Percentiles rank a stretch among this genome's conserved stretches.
phyloP scores from a whole-genome alignment of 2,797 vertebrate species.

The Pogoniulus pusillus region DNA sequence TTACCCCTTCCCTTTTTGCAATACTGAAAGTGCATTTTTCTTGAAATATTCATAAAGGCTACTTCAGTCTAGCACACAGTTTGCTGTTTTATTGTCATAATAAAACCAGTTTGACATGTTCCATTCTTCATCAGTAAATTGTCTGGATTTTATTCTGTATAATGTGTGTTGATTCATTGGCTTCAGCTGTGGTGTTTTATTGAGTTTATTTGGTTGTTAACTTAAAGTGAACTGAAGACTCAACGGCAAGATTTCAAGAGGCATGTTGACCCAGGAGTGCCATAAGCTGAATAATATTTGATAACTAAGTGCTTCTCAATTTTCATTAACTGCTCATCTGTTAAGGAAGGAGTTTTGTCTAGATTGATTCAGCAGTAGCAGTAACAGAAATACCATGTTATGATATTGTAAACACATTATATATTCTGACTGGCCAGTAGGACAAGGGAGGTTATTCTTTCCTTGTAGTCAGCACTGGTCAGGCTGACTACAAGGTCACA shows the following conservation, averaged over 20 bases:
- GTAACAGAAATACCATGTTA: not conserved
- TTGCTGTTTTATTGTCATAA: not conserved
- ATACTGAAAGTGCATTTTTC: not conserved
- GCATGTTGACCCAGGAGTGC: not conserved
- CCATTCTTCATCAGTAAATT: not conserved
- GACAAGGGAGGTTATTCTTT: too few species aligned
- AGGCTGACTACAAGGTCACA: too few species aligned
- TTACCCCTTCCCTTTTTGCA: not conserved
- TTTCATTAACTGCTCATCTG: not conserved
- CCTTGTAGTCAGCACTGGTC: too few species aligned
- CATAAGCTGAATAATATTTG: not conserved
- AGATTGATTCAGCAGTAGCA: not conserved
- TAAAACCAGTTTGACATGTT: not conserved
- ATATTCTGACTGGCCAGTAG: too few species aligned
- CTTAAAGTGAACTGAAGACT: not conserved
- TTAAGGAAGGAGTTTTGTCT: not conserved
- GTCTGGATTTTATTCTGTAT: not conserved
- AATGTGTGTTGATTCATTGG: not conserved
- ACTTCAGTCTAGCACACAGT: not conserved
- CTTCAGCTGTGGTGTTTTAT: not conserved
- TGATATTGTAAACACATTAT: not conserved
- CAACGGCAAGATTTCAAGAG: not conserved
- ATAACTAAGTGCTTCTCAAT: not conserved
- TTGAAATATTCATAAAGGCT: not conserved
- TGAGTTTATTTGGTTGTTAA: not conserved